Base-by-base conservation (phyloP, 2,888 invertebrate species). In the Campoplex capitator region DNA sequence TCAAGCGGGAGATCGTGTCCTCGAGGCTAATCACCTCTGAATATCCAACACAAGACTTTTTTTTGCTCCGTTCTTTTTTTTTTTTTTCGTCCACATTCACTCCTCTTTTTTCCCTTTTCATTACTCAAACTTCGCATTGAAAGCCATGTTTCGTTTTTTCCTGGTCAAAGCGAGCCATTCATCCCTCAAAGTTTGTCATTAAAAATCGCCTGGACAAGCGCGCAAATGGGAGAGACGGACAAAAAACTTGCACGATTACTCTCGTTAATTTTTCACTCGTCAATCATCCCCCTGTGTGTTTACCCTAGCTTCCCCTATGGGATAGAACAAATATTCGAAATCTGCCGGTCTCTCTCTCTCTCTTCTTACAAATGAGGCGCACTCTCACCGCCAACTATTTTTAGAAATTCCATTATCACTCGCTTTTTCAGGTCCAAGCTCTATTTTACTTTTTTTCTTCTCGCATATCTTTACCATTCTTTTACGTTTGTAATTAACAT, bases 201-300 rank as follows among this genome's bases (percentile, higher is more conserved):
- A 62, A 62, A 62, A 62, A 62, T 62, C 62, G 62, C 16, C 62
- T 16, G 6, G 62, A 32, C 62, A 16, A 62, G 62, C 1, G 13
- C 32, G 62, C 62, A 1, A 62, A 62, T 28, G 4, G 3, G 58
- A 13, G 62, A 32, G 62, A 62, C 32, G 32, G 32, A 4, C 11
- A 32, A 62, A 62, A 62, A 32, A 62, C 11, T 0, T 16, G 1
- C 62, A 71, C 77, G 85, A 83, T 67, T 42, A 73, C 65, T 32
- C 75, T 79, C 86, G 65, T 86, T 73, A 75, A 86, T 79, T 74
- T 83, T 86, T 74, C 75, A 86, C 71, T 80, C 73, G 86, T 83
- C 86, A 86, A 86, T 86, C 86, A 83, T 45, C 65, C n/a, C 13
- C 13, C 16, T 23, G 23, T 23, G n/a, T n/a, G 58, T 42, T 75